These are phyloP conservation scores for Zosterops hypoxanthus DNA, from an alignment of 2,113 vertebrate species.

Conservation along the genomic window DNA sequence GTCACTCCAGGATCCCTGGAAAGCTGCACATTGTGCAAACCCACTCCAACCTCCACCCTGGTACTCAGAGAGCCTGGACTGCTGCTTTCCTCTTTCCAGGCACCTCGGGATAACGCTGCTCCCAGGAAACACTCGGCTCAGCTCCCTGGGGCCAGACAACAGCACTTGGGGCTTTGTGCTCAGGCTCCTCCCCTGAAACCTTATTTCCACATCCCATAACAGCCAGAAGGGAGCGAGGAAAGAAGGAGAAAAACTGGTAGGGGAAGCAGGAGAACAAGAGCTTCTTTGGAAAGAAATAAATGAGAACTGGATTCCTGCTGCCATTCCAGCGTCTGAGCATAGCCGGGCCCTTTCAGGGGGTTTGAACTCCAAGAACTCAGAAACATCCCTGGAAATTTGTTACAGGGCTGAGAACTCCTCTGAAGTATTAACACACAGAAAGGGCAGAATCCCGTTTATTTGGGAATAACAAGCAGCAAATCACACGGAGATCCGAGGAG, in stretches of 20 bases:
- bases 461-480: neutral
- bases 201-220: neutral
- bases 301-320: neutral
- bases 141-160: neutral
- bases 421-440: neutral
- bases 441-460: neutral
- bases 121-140: neutral
- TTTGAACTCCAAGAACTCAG: neutral
- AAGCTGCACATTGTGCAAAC: neutral
- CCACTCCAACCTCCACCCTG: neutral
- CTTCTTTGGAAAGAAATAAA: neutral
- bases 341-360: neutral
- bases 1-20: neutral
- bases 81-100: neutral
- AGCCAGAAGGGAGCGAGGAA: neutral
- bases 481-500: neutral
- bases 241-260: fast-evolving
- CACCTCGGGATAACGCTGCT: neutral
- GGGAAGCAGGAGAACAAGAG: neutral
- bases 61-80: fast-evolving
- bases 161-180: neutral
- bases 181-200: neutral
- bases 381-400: neutral
- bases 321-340: neutral
- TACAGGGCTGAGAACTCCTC: neutral